phyloP scores from a whole-genome alignment of 1,140 invertebrate genomes.

The Drosophila trapezifrons region DNA sequence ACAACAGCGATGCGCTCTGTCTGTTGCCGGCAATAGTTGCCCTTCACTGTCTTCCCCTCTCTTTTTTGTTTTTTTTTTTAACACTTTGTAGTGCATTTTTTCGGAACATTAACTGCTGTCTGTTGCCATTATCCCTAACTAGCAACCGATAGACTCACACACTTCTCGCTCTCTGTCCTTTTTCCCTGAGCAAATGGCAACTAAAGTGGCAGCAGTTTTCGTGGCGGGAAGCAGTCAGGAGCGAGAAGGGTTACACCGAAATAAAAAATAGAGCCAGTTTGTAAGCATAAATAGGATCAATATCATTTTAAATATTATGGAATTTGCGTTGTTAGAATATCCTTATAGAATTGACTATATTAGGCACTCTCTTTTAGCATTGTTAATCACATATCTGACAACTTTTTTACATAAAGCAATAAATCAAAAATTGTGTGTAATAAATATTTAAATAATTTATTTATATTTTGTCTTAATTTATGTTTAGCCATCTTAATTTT shows the following conservation, averaged over 20 bases:
- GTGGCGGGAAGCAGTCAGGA: constrained; percentile 5
- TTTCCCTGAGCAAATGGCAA: constrained; percentile 56
- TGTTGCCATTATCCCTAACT: constrained; percentile 72
- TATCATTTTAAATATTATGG: no score
- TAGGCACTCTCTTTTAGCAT: neutral
- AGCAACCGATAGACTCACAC: constrained; percentile 68
- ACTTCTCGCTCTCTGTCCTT: constrained; percentile 42
- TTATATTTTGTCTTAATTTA: no score
- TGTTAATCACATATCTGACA: neutral
- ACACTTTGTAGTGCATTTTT: constrained; percentile 72
- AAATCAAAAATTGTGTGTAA: no score
- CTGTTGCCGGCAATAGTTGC: constrained; percentile 30
- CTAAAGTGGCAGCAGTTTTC: constrained; percentile 57
- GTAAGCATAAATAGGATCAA: no score
- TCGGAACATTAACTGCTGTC: constrained; percentile 76
- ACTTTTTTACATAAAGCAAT: neutral
- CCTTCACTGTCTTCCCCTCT: constrained; percentile 17
- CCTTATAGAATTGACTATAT: no score
- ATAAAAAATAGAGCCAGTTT: neutral
- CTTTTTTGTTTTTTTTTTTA: constrained; percentile 38
- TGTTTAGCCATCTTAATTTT: no score
- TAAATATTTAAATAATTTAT: no score
- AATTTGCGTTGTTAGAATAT: no score
- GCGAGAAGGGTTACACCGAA: neutral
- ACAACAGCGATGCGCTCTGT: constrained; percentile 32